Percentiles rank a stretch among this genome's conserved stretches.
Evolutionary conservation across 1,140 invertebrate species (phyloP).

Genomic region (Hormaphis cornu): DNA sequence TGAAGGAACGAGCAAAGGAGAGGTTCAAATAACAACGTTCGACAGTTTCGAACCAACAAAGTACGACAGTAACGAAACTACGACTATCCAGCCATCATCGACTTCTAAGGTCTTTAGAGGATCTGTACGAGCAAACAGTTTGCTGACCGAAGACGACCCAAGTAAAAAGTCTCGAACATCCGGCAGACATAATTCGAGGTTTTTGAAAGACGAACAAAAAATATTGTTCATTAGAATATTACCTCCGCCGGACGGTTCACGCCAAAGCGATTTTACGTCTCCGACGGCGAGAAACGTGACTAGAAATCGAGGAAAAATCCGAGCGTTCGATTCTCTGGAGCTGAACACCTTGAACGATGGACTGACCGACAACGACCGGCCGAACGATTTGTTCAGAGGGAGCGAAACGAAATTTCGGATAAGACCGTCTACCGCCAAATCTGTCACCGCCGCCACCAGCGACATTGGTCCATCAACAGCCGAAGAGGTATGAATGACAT

Average conservation of each 20-base stretch:
- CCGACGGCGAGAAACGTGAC: background rate
- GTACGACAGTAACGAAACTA: background rate
- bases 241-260: background rate
- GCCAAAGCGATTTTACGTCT: slow-evolving; percentile 12
- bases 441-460: too few species aligned
- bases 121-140: background rate
- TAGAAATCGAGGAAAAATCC: slow-evolving; percentile 7
- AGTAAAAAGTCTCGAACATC: background rate
- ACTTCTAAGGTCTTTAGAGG: background rate
- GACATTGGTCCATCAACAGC: background rate
- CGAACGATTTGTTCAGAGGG: slow-evolving; percentile 3
- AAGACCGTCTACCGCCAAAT: background rate
- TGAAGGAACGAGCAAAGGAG: background rate
- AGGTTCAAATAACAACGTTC: background rate
- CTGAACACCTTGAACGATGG: slow-evolving; percentile 3
- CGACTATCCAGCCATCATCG: background rate
- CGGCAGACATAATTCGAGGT: slow-evolving; percentile 9
- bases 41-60: background rate
- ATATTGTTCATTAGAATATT: slow-evolving; percentile 7
- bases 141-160: background rate
- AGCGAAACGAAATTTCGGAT: slow-evolving; percentile 15
- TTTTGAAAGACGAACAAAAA: slow-evolving; percentile 25
- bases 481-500: slow-evolving; percentile 29
- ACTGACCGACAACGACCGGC: background rate
- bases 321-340: slow-evolving; percentile 9